Percentiles rank a stretch among this genome's conserved stretches.
These are phyloP conservation scores for Eustalomyia histrio DNA, from an alignment of 2,888 invertebrate species.

Conservation along the genomic window DNA sequence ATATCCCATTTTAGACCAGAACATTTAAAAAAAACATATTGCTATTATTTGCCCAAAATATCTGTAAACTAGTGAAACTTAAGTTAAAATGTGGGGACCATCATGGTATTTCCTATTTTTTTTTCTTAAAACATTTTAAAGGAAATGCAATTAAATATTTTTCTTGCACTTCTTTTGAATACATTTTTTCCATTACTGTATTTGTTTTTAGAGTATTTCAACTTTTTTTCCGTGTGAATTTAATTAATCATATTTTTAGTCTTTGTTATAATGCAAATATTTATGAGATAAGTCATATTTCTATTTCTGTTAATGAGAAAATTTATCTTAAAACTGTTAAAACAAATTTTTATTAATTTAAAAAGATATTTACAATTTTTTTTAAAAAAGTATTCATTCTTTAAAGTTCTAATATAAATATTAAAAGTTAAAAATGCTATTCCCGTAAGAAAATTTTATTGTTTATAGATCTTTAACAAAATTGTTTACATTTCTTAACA, in stretches of 20 bases:
- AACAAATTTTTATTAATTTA: too few relatives aligned
- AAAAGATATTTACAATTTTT: too few relatives aligned
- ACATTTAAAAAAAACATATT: too few relatives aligned
- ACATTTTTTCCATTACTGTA: constrained; percentile 14
- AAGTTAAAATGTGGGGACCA: background rate
- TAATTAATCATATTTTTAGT: constrained; percentile 23
- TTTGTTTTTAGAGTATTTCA: background rate
- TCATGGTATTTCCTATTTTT: background rate
- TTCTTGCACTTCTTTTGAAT: constrained; percentile 26
- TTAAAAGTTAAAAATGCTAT: too few relatives aligned
- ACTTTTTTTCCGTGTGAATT: constrained; percentile 30
- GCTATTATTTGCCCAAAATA: too few relatives aligned
- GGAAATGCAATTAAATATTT: constrained; percentile 31
- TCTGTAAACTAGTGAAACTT: background rate
- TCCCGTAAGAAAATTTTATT: background rate
- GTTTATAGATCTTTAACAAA: constrained; percentile 17
- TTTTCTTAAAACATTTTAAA: background rate
- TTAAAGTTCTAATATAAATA: too few relatives aligned
- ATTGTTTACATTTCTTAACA: constrained; percentile 24
- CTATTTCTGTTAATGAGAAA: background rate
- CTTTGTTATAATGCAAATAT: constrained; percentile 30
- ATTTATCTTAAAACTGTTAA: too few relatives aligned
- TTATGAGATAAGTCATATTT: constrained; percentile 46
- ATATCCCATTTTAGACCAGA: too few relatives aligned
- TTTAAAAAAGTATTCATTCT: too few relatives aligned